phyloP scores from a whole-genome alignment of 2,888 invertebrate species.

The Orthonychiurus folsomi region DNA sequence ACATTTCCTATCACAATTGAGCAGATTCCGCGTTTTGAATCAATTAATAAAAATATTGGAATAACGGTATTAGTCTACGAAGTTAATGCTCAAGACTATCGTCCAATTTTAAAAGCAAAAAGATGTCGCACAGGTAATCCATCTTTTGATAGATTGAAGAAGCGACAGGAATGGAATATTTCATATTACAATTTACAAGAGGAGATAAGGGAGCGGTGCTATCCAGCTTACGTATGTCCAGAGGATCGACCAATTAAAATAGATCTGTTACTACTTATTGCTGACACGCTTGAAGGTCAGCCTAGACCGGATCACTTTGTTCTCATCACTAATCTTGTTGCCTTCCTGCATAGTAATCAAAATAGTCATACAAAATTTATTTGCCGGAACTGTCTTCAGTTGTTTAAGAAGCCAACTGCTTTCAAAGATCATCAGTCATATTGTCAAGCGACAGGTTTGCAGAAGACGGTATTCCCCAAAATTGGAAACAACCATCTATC shows the following conservation, averaged over 20 bases:
- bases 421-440: slow-evolving; percentile 7
- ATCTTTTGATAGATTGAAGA: not conserved
- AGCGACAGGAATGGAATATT: not conserved
- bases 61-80: slow-evolving; percentile 12
- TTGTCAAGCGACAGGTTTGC: not conserved
- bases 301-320: slow-evolving; percentile 6
- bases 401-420: not conserved
- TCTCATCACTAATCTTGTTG: not conserved
- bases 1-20: slow-evolving; percentile 13
- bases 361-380: not conserved
- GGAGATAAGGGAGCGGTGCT: not conserved
- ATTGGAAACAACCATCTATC: not conserved
- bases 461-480: not conserved
- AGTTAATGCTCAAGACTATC: no score
- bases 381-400: slow-evolving; percentile 10
- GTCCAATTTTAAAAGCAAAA: not conserved
- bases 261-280: not conserved
- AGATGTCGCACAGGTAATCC: not conserved
- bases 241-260: not conserved
- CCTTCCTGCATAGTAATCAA: not conserved
- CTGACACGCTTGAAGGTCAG: not conserved
- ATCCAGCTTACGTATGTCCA: not conserved
- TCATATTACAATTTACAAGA: not conserved
- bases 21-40: slow-evolving; percentile 9
- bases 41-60: slow-evolving; percentile 3